Evolutionary conservation across 1,140 invertebrate species (phyloP).

Genomic region (Subanguina moxae): DNA sequence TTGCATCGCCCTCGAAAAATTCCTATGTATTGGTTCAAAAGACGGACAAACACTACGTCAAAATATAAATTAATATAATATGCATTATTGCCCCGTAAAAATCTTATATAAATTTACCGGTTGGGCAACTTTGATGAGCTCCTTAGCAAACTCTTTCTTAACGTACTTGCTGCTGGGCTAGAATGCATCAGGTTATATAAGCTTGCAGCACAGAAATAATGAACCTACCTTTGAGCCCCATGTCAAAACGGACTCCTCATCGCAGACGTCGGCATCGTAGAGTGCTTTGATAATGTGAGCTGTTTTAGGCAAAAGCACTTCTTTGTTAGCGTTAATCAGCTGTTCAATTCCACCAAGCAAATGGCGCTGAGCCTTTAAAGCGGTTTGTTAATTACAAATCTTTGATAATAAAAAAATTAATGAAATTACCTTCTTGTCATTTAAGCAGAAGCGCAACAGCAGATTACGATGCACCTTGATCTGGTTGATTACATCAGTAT

Average conservation of each 20-base stretch:
- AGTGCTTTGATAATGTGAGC: conserved; percentile 84
- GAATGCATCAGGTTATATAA: conserved; percentile 26
- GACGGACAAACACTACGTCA: too few relatives aligned
- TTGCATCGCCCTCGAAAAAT: too few relatives aligned
- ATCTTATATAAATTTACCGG: conserved; percentile 61
- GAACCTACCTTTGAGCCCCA: conserved; percentile 80
- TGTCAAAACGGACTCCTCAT: conserved; percentile 86
- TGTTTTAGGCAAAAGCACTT: conserved; percentile 75
- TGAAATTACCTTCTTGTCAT: conserved; percentile 45
- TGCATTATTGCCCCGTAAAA: too few relatives aligned
- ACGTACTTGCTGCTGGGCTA: conserved; percentile 81
- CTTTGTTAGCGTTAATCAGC: conserved; percentile 75
- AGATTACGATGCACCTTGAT: conserved; percentile 63
- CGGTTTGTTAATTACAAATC: conserved; percentile 61
- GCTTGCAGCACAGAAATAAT: neutral
- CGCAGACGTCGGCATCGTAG: conserved; percentile 89
- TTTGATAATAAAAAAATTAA: conserved; percentile 62
- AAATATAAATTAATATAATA: neutral
- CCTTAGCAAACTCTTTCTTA: conserved; percentile 78
- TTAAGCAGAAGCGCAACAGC: conserved; percentile 62
- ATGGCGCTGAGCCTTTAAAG: conserved; percentile 83
- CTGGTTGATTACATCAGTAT: conserved; percentile 76
- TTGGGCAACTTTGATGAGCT: conserved; percentile 84
- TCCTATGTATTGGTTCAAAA: too few relatives aligned
- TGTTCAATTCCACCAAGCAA: conserved; percentile 90